These are phyloP conservation scores for Drosophila bifasciata DNA, from an alignment of 1,140 invertebrate species.

Conservation along the genomic window DNA sequence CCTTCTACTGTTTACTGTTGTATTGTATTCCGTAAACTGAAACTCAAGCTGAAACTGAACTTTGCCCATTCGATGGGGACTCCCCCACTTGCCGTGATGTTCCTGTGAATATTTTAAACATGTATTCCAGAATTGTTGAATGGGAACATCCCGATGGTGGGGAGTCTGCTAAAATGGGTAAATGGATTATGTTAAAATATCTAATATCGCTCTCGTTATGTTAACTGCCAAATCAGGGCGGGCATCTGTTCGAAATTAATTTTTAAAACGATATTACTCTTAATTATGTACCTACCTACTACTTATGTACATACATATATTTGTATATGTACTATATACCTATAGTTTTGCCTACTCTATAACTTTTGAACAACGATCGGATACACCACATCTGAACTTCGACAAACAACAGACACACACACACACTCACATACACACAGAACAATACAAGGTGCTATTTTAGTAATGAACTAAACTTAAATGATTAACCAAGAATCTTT, in stretches of 20 bases:
- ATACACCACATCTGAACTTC: constrained; percentile 53
- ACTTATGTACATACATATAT: too few relatives aligned
- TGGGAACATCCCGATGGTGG: too few relatives aligned
- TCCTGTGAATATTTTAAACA: too few relatives aligned
- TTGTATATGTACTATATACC: constrained; percentile 11
- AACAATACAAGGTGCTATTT: constrained; percentile 80
- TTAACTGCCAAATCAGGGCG: constrained; percentile 12
- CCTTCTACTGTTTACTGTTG: constrained; percentile 71
- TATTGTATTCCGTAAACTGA: constrained; percentile 59
- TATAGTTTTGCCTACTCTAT: constrained; percentile 31
- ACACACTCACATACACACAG: constrained; percentile 59
- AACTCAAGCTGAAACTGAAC: constrained; percentile 6
- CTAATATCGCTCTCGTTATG: constrained; percentile 2
- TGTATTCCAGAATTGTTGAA: too few relatives aligned
- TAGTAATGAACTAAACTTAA: constrained; percentile 54
- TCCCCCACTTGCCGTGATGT: too few relatives aligned
- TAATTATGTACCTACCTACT: constrained; percentile 46
- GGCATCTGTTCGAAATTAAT: constrained; percentile 39
- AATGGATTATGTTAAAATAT: too few relatives aligned
- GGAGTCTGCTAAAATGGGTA: too few relatives aligned
- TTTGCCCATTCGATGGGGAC: too few relatives aligned
- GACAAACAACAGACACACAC: constrained; percentile 1
- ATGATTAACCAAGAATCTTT: constrained; percentile 53
- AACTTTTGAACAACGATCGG: constrained; percentile 67
- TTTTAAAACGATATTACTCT: constrained; percentile 55